Base-by-base conservation (phyloP, 2,888 invertebrate genomes). In the Cerastis rubricosa region DNA sequence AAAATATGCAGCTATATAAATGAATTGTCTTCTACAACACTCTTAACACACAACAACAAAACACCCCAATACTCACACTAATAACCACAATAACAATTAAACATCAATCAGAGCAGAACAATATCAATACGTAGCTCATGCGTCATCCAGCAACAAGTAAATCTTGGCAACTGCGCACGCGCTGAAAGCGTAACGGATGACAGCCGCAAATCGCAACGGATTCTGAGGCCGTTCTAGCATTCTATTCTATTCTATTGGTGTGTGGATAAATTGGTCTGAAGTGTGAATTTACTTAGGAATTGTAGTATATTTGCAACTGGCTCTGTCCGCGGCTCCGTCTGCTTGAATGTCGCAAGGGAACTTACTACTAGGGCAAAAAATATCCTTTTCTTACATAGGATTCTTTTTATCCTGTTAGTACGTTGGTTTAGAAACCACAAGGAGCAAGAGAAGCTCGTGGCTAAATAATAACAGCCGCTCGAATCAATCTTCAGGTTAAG, bases 141-240 rank as follows among this genome's bases (percentile, higher is more conserved):
- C 57, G n/a, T 64, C 51, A 82, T 82, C 73, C 45, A 71, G 75
- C 66, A 79, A 67, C 67, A 67, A 74, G 59, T 80, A 80, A 83
- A 80, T 84, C 79, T 76, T 67, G 8, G 83, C n/a, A 65, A 43
- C 66, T 74, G 73, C 73, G 83, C 88, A 89, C 86, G 85, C 85
- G 86, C 70, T 61, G 92, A 92, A 92, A 92, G 92, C 92, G 92
- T 88, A 90, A 92, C 92, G 90, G 86, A 91, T 89, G 81, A 74
- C 69, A 81, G 76, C 66, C 78, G 73, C 57, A 45, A 61, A 76
- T 66, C 47, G 69, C 63, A 54, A 35, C 76, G 43, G 71, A 80
- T 80, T 86, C 75, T 83, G 61, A n/a, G 75, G 45, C 69, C 64
- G 22, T 43, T 87, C 71, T 82, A 65, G 69, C 63, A 65, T 73